phyloP scores from a whole-genome alignment of 2,888 invertebrate genomes.

The Torymus texanus region DNA sequence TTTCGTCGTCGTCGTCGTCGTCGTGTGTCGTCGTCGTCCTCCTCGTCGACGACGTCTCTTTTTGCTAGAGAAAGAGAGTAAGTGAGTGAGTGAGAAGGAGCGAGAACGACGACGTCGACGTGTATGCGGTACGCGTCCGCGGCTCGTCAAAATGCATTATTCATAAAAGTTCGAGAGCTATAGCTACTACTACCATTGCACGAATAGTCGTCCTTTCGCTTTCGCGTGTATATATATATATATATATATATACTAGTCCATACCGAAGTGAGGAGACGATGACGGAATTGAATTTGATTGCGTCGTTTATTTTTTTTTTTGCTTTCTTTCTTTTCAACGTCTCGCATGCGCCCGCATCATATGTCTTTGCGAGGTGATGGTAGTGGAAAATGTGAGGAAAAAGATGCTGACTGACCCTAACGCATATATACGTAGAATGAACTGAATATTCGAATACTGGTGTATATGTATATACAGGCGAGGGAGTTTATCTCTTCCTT shows the following conservation, averaged over 20 bases:
- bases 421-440: too few relatives aligned
- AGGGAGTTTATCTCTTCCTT: too few relatives aligned
- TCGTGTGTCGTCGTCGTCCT: neutral
- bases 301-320: neutral
- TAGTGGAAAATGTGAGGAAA: too few relatives aligned
- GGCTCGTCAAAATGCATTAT: slow-evolving; percentile 35
- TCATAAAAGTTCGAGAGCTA: slow-evolving; percentile 18
- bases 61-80: too few relatives aligned
- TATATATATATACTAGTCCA: neutral
- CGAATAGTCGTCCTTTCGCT: neutral
- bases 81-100: too few relatives aligned
- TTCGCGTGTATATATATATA: neutral
- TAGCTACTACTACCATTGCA: too few relatives aligned
- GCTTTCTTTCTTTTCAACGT: neutral
- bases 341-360: neutral
- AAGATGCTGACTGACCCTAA: too few relatives aligned
- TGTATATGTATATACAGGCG: too few relatives aligned
- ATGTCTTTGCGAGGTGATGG: neutral
- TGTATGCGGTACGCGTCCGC: slow-evolving; percentile 24
- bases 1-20: slow-evolving; percentile 36
- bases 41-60: neutral
- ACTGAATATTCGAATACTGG: too few relatives aligned
- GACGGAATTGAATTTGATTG: slow-evolving; percentile 11
- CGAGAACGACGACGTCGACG: neutral
- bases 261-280: neutral